Evolutionary conservation across 2,797 vertebrate genomes (phyloP).

Genomic region (Hoplostethus atlanticus): DNA sequence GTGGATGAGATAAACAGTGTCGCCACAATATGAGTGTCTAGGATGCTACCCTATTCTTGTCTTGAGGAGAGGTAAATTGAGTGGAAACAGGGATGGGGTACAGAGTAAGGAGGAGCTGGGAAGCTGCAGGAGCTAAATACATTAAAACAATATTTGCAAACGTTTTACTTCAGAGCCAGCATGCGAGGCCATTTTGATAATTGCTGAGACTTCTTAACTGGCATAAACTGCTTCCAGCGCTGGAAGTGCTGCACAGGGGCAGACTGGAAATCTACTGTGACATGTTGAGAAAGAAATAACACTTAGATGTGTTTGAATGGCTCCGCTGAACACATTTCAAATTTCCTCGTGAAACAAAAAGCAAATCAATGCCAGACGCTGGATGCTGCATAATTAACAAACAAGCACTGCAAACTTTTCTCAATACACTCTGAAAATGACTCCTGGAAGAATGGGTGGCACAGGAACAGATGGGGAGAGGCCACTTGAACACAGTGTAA

Average conservation of each 20-base stretch:
- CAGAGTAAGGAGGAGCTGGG: constrained; percentile 39
- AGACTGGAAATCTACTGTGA: constrained; percentile 59
- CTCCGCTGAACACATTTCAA: constrained; percentile 69
- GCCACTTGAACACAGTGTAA: constrained; percentile 74
- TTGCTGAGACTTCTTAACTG: constrained; percentile 74
- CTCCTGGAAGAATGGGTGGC: constrained; percentile 69
- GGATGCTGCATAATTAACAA: constrained; percentile 80
- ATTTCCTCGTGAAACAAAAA: constrained; percentile 57
- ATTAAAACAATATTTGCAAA: constrained; percentile 80
- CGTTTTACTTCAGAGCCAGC: constrained; percentile 72
- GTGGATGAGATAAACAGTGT: constrained; percentile 72
- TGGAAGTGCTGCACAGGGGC: constrained; percentile 54
- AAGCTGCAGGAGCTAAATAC: constrained; percentile 67
- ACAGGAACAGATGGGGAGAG: constrained; percentile 79
- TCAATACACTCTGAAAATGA: constrained; percentile 68
- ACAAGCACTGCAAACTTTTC: constrained; percentile 66
- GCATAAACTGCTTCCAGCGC: constrained; percentile 65
- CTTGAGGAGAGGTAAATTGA: constrained; percentile 66
- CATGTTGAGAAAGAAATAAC: constrained; percentile 77
- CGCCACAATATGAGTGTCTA: constrained; percentile 49
- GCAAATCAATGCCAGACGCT: constrained; percentile 58
- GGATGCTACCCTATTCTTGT: constrained; percentile 41
- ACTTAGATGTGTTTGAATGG: constrained; percentile 67
- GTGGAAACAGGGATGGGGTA: constrained; percentile 54
- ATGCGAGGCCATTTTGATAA: constrained; percentile 75